phyloP scores from a whole-genome alignment of 2,888 invertebrate species.

The Rhaphigaster nebulosa region DNA sequence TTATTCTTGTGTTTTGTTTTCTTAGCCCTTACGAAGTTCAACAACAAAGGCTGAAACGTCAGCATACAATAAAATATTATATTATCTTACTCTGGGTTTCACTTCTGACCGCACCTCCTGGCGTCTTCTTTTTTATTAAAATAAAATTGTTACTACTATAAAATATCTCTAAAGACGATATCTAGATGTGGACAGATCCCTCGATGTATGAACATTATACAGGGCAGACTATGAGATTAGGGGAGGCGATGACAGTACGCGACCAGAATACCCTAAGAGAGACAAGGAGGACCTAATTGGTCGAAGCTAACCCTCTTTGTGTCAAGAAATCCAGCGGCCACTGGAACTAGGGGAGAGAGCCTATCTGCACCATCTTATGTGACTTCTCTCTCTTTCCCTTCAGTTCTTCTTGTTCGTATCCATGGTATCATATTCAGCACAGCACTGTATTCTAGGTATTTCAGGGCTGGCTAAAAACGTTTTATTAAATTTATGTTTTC shows the following conservation, averaged over 20 bases:
- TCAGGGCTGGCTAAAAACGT: too few relatives aligned
- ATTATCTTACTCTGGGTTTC: too few relatives aligned
- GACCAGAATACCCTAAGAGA: constrained; percentile 12
- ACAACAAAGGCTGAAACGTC: too few relatives aligned
- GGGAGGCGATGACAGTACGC: neutral
- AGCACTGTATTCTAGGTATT: neutral
- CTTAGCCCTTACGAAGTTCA: too few relatives aligned
- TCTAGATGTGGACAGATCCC: neutral
- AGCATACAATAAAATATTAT: too few relatives aligned
- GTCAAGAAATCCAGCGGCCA: constrained; percentile 36
- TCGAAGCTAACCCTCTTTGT: constrained; percentile 55
- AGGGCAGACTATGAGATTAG: neutral
- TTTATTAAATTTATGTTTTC: too few relatives aligned
- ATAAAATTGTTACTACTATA: neutral
- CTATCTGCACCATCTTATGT: constrained; percentile 19
- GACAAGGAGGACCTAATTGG: constrained; percentile 52
- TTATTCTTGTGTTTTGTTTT: too few relatives aligned
- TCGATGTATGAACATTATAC: neutral
- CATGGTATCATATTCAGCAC: neutral
- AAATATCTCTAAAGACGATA: neutral
- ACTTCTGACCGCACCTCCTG: too few relatives aligned
- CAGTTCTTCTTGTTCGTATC: neutral
- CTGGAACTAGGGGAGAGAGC: neutral
- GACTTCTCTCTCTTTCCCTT: neutral
- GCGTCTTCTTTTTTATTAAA: neutral